phyloP scores from a whole-genome alignment of 2,113 vertebrate genomes.

The Cryptotis parvus region DNA sequence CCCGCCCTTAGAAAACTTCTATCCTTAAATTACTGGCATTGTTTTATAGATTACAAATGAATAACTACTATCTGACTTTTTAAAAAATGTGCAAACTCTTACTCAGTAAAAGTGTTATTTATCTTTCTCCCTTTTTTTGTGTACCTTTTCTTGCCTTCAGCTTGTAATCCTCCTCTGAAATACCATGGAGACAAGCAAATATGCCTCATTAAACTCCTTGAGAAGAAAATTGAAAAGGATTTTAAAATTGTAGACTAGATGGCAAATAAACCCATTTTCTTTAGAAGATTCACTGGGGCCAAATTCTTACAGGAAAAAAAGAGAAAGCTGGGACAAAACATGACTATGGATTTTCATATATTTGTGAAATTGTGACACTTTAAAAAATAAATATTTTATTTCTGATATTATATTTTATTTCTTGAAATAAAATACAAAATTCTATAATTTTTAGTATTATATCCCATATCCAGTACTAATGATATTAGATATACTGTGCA shows the following conservation, averaged over 20 bases:
- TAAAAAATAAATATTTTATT: neutral
- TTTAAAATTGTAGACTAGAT: constrained; percentile 78
- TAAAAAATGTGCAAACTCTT: constrained; percentile 77
- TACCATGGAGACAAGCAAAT: constrained; percentile 90
- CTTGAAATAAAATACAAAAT: constrained; percentile 15
- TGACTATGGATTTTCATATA: neutral
- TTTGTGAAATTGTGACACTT: constrained; percentile 26
- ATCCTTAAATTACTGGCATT: constrained; percentile 1
- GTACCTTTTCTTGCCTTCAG: constrained; percentile 82
- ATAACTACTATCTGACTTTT: constrained; percentile 70
- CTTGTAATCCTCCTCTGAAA: constrained; percentile 86
- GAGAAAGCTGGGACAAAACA: constrained; percentile 51
- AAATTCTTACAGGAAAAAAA: constrained; percentile 80
- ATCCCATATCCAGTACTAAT: too few species aligned
- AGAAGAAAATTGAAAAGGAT: constrained; percentile 80
- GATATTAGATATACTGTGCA: constrained; percentile 22
- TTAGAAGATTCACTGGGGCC: constrained; percentile 72
- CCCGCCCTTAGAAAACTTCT: too few species aligned
- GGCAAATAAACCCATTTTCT: constrained; percentile 81
- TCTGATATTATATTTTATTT: neutral
- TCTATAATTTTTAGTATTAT: too few species aligned
- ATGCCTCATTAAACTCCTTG: constrained; percentile 88
- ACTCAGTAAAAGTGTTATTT: constrained; percentile 71
- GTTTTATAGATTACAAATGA: constrained; percentile 68
- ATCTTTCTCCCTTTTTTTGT: constrained; percentile 41